Conservation (phyloP, 2,888 invertebrate species). For the Sarcophaga caerulescens region DNA sequence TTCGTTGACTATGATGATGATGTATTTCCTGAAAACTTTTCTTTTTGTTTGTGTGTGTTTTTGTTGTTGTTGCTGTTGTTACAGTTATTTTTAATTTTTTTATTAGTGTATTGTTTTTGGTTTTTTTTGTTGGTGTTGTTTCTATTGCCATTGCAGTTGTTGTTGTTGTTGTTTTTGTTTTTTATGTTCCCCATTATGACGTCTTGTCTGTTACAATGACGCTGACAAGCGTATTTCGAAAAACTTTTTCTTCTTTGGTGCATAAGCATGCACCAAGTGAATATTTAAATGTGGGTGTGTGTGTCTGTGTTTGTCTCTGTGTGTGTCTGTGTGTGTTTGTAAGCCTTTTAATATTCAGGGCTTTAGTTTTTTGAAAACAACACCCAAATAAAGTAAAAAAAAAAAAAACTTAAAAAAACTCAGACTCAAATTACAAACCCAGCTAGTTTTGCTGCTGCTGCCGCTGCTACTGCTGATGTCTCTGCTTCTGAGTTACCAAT, state of each 20-base stretch:
- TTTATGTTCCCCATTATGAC: slow-evolving; percentile 64
- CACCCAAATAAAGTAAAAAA: slow-evolving; percentile 38
- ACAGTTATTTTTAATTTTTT: background rate
- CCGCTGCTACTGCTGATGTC: background rate
- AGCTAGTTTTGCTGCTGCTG: slow-evolving; percentile 5
- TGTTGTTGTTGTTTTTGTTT: slow-evolving; percentile 45
- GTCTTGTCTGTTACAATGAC: slow-evolving; percentile 66
- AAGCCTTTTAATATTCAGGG: slow-evolving; percentile 24
- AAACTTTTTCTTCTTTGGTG: slow-evolving; percentile 38
- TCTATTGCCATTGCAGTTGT: slow-evolving; percentile 31
- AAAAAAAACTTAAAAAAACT: slow-evolving; percentile 19
- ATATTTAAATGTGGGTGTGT: background rate
- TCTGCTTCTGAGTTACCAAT: slow-evolving; percentile 43
- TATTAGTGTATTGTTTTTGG: background rate
- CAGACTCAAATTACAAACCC: slow-evolving; percentile 12
- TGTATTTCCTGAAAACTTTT: slow-evolving; percentile 59
- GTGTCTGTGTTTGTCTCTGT: background rate
- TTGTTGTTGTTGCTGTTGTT: slow-evolving; percentile 9
- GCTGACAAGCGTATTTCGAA: slow-evolving; percentile 64
- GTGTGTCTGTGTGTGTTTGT: slow-evolving; percentile 14
- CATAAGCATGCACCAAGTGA: background rate
- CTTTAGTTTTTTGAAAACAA: slow-evolving; percentile 4
- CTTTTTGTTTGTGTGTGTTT: slow-evolving; percentile 6
- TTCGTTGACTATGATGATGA: slow-evolving; percentile 55
- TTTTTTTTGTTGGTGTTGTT: slow-evolving; percentile 14